phyloP scores from a whole-genome alignment of 2,113 vertebrate species.

The Albula goreensis region DNA sequence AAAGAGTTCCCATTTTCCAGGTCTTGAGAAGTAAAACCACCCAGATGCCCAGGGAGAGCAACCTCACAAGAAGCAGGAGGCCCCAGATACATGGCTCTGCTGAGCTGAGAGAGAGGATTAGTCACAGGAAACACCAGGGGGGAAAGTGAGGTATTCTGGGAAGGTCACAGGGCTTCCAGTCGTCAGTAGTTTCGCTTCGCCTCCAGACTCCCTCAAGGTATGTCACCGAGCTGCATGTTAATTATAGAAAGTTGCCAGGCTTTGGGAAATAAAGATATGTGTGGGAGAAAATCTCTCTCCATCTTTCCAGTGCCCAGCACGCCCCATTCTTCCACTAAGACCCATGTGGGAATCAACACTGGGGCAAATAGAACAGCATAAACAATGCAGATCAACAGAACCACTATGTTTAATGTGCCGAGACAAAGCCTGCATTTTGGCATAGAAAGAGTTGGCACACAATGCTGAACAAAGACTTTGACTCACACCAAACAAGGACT shows the following conservation, averaged over 20 bases:
- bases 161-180: constrained; percentile 57
- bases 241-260: constrained; percentile 50
- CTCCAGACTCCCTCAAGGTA: constrained; percentile 48
- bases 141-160: constrained; percentile 56
- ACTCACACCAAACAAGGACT: background rate
- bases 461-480: background rate
- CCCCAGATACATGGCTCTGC: constrained; percentile 29
- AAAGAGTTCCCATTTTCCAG: background rate
- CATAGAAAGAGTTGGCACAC: background rate
- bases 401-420: background rate
- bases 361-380: background rate
- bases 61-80: background rate
- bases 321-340: background rate
- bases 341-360: background rate
- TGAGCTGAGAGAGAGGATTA: constrained; percentile 8
- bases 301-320: background rate
- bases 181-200: constrained; percentile 49
- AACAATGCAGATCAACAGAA: background rate
- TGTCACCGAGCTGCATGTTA: constrained; percentile 56
- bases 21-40: background rate
- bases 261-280: background rate
- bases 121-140: constrained; percentile 55
- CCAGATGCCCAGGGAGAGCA: background rate
- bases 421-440: background rate
- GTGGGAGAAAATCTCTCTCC: background rate